Conservation (phyloP, 1,140 invertebrate species). For the Scylla paramamosain region DNA sequence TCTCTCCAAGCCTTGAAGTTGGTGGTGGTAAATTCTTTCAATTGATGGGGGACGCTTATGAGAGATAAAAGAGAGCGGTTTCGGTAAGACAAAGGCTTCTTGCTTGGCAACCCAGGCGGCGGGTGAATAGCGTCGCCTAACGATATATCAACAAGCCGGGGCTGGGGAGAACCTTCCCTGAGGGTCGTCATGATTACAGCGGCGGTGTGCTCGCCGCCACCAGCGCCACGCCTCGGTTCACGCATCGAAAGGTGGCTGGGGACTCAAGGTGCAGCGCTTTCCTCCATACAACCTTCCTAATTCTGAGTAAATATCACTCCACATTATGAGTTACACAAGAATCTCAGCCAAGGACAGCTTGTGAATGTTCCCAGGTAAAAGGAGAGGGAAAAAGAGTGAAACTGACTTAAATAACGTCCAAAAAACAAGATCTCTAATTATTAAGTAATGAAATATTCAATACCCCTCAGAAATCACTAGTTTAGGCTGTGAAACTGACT, state of each 20-base stretch:
- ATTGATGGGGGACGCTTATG: background rate
- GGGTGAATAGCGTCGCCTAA: constrained; percentile 9
- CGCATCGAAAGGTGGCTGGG: background rate
- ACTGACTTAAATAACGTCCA: no score
- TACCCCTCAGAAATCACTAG: no score
- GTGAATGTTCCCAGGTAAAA: no score
- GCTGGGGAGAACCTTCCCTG: background rate
- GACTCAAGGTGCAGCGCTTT: background rate
- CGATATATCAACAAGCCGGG: background rate
- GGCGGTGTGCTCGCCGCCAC: background rate
- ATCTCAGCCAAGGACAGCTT: no score
- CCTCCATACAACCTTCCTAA: constrained; percentile 7
- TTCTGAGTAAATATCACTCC: background rate
- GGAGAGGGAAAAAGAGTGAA: no score
- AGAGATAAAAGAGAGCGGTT: background rate
- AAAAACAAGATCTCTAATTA: no score
- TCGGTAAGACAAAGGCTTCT: background rate
- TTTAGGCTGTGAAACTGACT: no score
- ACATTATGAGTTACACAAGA: no score
- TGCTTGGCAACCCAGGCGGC: background rate
- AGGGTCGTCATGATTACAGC: background rate
- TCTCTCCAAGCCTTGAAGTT: no score
- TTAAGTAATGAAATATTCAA: no score
- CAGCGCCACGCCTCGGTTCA: background rate
- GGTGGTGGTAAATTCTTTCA: background rate